Base-by-base conservation (phyloP, 2,888 invertebrate species). In the Tinea pellionella region DNA sequence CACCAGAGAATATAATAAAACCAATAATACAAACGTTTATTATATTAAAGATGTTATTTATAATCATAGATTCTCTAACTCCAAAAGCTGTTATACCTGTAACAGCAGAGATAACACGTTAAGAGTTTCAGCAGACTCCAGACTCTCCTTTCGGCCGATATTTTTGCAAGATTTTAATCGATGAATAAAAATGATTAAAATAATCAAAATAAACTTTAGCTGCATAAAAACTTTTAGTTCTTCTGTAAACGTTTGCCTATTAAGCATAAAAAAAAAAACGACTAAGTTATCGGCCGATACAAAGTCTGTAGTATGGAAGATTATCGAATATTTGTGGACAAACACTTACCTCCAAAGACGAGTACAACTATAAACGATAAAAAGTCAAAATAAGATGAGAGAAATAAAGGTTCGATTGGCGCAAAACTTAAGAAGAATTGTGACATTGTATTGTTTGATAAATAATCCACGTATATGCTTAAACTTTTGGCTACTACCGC, bases 401-500 rank as follows among this genome's bases (percentile, higher is more conserved):
- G 74, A 65, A 89, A 85, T 0, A 75, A 70, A 2, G 88, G 79
- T 43, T 89, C 66, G 62, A 94, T 89, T 0, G 92, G 93, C 62
- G 91, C 89, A 0, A 89, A 78, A 19, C 89, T 77, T 32, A 78
- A 72, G 65, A 94, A 92, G 69, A 90, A 91, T 0, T 76, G 75
- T 18, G 90, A 90, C 82, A 95, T 90, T 2, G 88, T 80, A 62
- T 91, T 82, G 66, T 91, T 89, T 3, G 89, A 72, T 59, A 94
- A 74, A 0, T 90, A 85, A 74, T 95, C 94, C 64, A 94, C 78
- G 72, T 94, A 94, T 47, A 90, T 81, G 72, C 94, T 94, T 59
- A 94, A 88, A 0, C 93, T 94, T 53, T 92, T 89, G 6, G 94
- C 93, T 1, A 94, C 92, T 69, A 93, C 93, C 0, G 95, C 93